phyloP scores from a whole-genome alignment of 2,113 vertebrate genomes.

The Phoenicopterus ruber region DNA sequence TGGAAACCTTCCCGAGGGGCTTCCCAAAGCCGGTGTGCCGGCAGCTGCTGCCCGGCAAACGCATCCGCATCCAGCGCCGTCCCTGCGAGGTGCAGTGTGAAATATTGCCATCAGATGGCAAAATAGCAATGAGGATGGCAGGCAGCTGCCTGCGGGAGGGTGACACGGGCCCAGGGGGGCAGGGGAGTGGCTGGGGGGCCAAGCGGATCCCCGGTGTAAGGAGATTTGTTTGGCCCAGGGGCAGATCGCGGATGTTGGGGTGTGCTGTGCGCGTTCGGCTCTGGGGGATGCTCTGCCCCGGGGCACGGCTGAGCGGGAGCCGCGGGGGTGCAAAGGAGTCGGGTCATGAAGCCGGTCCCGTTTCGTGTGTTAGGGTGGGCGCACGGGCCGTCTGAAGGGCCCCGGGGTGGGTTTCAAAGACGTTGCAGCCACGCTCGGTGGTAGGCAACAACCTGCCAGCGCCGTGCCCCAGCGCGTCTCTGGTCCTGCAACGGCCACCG shows the following conservation, averaged over 20 bases:
- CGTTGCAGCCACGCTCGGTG: background rate
- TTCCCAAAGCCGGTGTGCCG: background rate
- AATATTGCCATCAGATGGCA: conserved; percentile 28
- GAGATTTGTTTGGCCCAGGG: background rate
- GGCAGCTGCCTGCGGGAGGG: background rate
- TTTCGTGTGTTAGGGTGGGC: background rate
- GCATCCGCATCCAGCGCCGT: rapidly evolving
- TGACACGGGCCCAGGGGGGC: background rate
- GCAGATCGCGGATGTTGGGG: background rate
- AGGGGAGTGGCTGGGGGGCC: background rate
- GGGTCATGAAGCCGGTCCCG: background rate
- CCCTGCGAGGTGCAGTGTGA: background rate
- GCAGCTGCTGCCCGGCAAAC: background rate
- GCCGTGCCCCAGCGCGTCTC: rapidly evolving
- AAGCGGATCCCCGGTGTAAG: background rate
- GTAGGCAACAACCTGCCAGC: background rate
- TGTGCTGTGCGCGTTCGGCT: rapidly evolving
- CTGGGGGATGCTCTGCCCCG: background rate
- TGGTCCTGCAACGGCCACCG: rapidly evolving
- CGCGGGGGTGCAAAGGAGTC: background rate
- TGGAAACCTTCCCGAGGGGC: background rate
- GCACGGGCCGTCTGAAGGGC: background rate
- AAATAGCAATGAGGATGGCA: background rate
- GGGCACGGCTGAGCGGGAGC: background rate
- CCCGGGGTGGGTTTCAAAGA: background rate